Base-by-base conservation (phyloP, 2,113 vertebrate genomes). In the Jacana jacana region DNA sequence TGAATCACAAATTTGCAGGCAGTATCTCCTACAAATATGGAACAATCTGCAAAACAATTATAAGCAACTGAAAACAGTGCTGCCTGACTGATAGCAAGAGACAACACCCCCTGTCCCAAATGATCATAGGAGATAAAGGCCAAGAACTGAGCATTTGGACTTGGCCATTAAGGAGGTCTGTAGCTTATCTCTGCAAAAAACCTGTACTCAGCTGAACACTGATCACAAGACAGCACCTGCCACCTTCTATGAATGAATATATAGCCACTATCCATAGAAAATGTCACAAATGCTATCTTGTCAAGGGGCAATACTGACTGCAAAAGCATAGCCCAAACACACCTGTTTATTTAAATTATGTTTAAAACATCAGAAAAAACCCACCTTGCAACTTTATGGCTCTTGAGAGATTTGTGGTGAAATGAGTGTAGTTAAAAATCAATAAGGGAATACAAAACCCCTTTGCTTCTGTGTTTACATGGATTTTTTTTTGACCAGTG, bases 31-130 rank as follows among this genome's bases (percentile, higher is more conserved):
- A 85, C 52, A 81, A 93, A 81, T 71, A 93, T 2, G 15, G 13
- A 89, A 79, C n/a, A 55, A 81, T 52, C 73, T 81, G 35, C 60
- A 54, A 18, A 86, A 92, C 46, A 71, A 81, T 60, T 93, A 70
- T 25, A 84, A 84, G 69, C 80, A 92, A 95, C 88, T 48, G 89
- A 52, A 91, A 92, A 87, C 89, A 61, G 70, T 72, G 61, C 57
- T 60, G 52, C 40, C 55, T 81, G 57, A 40, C 52, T 76, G 73
- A 89, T 54, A 95, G 52, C 35, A 58, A 76, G 49, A 79, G 48
- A 35, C 65, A 49, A 84, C 61, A 44, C 72, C 44, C 61, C 46
- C 23, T 49, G 52, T 92, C 60, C 70, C 3, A 1, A 81, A 84
- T 30, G 28, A 93, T 78, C 8, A 1, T 1, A 22, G 40, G 66